A percentile compares a stretch with the other conserved stretches of the same genome.
Evolutionary conservation across 2,888 invertebrate species (phyloP).

Genomic region (Terebella lapidaria): DNA sequence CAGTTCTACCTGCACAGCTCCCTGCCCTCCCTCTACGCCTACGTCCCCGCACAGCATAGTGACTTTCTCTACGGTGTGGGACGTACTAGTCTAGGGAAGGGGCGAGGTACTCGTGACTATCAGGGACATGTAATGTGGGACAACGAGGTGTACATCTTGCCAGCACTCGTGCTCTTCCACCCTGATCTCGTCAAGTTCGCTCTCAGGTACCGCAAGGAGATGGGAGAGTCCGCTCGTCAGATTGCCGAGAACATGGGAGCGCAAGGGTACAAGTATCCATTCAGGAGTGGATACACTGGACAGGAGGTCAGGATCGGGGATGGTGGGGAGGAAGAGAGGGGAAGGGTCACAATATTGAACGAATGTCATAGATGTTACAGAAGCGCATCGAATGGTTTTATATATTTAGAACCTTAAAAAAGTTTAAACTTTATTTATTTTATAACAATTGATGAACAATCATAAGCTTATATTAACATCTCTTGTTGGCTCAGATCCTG

Average conservation of each 20-base stretch:
- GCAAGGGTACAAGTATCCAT: constrained; percentile 29
- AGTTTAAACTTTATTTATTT: no score
- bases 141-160: constrained; percentile 35
- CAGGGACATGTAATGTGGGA: constrained; percentile 41
- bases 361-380: no score
- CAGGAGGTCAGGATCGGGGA: constrained; percentile 20
- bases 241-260: constrained; percentile 21
- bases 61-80: constrained; percentile 23
- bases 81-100: constrained; percentile 23
- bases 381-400: no score
- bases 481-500: no score
- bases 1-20: constrained; percentile 39
- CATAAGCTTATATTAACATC: no score
- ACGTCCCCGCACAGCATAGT: constrained; percentile 19
- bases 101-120: constrained; percentile 24
- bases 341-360: no score
- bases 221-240: constrained; percentile 19
- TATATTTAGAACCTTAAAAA: no score
- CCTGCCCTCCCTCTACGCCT: constrained; percentile 29
- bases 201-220: constrained; percentile 24
- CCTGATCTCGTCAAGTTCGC: constrained; percentile 30
- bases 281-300: constrained; percentile 33
- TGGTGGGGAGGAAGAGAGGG: no score
- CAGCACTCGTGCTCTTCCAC: constrained; percentile 32
- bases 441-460: no score